Evolutionary conservation across 64 coral and sea anemone species (phyloP).

Genomic region (Astreopora myriophthalma): DNA sequence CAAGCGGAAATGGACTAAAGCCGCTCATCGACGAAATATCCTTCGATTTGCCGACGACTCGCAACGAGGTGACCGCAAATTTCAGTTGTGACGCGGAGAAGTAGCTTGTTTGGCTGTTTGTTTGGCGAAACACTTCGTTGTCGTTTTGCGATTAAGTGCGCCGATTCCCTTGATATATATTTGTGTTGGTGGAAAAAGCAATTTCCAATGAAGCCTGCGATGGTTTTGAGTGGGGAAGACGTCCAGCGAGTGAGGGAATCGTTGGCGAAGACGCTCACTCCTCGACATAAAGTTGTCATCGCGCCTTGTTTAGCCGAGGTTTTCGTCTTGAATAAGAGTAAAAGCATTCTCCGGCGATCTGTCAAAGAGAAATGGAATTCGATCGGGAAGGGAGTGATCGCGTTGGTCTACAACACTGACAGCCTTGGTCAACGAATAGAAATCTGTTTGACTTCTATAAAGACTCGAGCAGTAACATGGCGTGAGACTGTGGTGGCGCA

Average conservation of each 20-base stretch:
- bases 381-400: slow-evolving; percentile 10
- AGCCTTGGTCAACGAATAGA: slow-evolving; percentile 41
- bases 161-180: neutral
- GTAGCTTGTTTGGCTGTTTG: neutral
- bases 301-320: slow-evolving; percentile 34
- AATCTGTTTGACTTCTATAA: slow-evolving; percentile 18
- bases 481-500: slow-evolving; percentile 18
- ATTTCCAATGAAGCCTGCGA: slow-evolving; percentile 44
- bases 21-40: neutral
- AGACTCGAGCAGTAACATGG: slow-evolving; percentile 20
- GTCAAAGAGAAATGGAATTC: slow-evolving; percentile 33
- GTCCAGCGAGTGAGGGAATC: slow-evolving; percentile 33
- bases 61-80: neutral
- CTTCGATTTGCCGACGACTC: neutral
- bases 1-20: slow-evolving; percentile 44
- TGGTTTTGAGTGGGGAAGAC: slow-evolving; percentile 29
- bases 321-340: slow-evolving; percentile 2
- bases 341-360: slow-evolving; percentile 23
- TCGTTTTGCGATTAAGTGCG: neutral
- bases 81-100: neutral
- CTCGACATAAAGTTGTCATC: slow-evolving; percentile 37
- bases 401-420: slow-evolving; percentile 33
- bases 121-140: neutral
- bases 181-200: neutral
- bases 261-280: slow-evolving; percentile 22